Evolutionary conservation across 2,797 vertebrate species (phyloP).

Genomic region (Urophycis tenuis): DNA sequence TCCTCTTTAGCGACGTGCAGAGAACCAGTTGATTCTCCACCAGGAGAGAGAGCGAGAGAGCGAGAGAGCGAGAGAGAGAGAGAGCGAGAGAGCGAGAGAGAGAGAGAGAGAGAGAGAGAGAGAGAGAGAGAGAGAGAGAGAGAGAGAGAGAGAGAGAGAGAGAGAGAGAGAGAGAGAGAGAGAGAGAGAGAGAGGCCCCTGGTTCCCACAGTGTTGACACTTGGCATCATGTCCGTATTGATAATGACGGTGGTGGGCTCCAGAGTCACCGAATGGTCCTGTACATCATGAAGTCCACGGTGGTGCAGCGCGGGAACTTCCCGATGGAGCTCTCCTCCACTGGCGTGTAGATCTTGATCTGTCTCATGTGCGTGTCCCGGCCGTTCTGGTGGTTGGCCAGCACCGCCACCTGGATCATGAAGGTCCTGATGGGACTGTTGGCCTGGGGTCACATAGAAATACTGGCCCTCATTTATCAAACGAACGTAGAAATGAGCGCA

Average conservation of each 20-base stretch:
- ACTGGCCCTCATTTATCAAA: no score
- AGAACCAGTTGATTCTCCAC: not conserved
- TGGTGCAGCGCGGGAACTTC: slow-evolving; percentile 93
- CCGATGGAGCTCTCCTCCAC: slow-evolving; percentile 97
- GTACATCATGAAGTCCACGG: slow-evolving; percentile 99
- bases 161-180: no score
- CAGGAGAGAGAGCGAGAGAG: not conserved
- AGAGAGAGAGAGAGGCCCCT: no score
- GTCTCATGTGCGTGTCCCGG: slow-evolving; percentile 95
- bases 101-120: no score
- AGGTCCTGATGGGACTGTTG: slow-evolving; percentile 72
- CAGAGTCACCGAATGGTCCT: slow-evolving; percentile 82
- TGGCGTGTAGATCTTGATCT: slow-evolving; percentile 96
- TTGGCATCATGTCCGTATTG: not conserved
- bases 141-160: no score
- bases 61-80: no score
- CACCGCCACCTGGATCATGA: slow-evolving; percentile 98
- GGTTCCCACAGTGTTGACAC: not conserved
- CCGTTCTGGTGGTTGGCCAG: slow-evolving; percentile 97
- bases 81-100: no score
- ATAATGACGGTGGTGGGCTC: not conserved
- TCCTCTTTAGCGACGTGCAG: not conserved
- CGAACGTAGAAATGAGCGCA: no score
- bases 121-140: no score
- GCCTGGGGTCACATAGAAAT: slow-evolving; percentile 29